Conservation (phyloP, 2,113 vertebrate genomes). For the Neodon shergylaensis region DNA sequence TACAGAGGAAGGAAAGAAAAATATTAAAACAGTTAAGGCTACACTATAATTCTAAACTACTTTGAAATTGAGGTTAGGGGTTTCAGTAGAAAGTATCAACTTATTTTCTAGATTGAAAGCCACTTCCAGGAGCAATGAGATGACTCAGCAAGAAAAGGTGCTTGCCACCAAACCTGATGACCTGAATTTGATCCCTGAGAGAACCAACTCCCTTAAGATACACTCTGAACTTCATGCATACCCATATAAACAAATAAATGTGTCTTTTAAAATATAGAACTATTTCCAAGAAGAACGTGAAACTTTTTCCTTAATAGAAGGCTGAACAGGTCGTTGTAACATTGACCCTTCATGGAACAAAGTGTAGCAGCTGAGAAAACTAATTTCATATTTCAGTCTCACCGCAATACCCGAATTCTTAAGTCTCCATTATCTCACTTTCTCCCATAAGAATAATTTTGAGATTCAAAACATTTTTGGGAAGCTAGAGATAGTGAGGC, state of each 20-base stretch:
- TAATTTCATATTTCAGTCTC: not conserved
- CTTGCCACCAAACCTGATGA: not conserved
- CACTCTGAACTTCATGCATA: not conserved
- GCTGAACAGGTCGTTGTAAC: not conserved
- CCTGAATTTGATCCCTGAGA: not conserved
- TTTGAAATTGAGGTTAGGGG: conserved; percentile 30
- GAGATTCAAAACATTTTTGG: not conserved
- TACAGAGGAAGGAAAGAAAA: not conserved
- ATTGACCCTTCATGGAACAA: not conserved
- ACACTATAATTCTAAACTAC: not conserved
- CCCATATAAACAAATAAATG: not conserved
- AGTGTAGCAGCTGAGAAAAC: not conserved
- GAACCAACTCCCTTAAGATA: no score
- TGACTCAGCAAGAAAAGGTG: not conserved
- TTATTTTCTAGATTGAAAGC: not conserved
- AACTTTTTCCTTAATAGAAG: not conserved
- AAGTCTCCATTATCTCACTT: conserved; percentile 8
- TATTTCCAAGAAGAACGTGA: not conserved
- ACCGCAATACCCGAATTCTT: not conserved
- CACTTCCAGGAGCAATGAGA: not conserved
- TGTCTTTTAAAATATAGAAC: not conserved
- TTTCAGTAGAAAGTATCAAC: conserved; percentile 16
- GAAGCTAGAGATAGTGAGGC: not conserved
- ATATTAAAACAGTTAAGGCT: not conserved
- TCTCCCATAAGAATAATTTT: not conserved